Evolutionary conservation across 1,140 invertebrate genomes (phyloP).

Genomic region (Sitodiplosis mosellana): DNA sequence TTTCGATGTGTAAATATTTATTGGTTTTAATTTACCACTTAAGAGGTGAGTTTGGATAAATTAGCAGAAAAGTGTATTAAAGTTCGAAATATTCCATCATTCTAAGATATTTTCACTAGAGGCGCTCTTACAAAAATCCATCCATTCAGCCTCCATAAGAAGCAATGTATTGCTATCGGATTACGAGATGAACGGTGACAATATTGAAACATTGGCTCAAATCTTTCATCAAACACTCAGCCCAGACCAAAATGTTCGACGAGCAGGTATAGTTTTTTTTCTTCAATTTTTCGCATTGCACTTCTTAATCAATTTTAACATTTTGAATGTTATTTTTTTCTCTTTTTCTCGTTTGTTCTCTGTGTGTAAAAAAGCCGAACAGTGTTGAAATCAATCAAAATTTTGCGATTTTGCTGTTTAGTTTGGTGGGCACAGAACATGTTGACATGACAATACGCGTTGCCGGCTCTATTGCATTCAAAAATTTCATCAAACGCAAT

Average conservation of each 20-base stretch:
- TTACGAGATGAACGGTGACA: constrained; percentile 66
- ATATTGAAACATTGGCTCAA: constrained; percentile 55
- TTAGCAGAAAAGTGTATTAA: too few species aligned
- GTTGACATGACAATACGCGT: constrained; percentile 65
- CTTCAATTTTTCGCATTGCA: too few species aligned
- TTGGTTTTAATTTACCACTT: too few species aligned
- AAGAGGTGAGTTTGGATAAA: too few species aligned
- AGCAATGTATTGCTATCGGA: too few species aligned
- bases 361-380: constrained; percentile 82
- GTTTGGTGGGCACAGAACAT: constrained; percentile 62
- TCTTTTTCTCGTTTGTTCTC: not conserved
- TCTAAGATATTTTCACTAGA: too few species aligned
- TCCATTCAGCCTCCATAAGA: too few species aligned
- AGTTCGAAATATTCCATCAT: too few species aligned
- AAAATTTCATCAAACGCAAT: constrained; percentile 91
- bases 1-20: too few species aligned
- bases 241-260: constrained; percentile 56
- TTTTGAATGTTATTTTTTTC: not conserved
- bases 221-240: constrained; percentile 82
- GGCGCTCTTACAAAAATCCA: too few species aligned
- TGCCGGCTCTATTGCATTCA: constrained; percentile 82
- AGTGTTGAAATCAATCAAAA: constrained; percentile 79
- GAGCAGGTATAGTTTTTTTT: too few species aligned
- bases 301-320: constrained; percentile 1
- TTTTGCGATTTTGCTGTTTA: constrained; percentile 71